Percentiles rank a stretch among this genome's conserved stretches.
phyloP scores from a whole-genome alignment of 2,797 vertebrate species.

The Decapterus maruadsi region DNA sequence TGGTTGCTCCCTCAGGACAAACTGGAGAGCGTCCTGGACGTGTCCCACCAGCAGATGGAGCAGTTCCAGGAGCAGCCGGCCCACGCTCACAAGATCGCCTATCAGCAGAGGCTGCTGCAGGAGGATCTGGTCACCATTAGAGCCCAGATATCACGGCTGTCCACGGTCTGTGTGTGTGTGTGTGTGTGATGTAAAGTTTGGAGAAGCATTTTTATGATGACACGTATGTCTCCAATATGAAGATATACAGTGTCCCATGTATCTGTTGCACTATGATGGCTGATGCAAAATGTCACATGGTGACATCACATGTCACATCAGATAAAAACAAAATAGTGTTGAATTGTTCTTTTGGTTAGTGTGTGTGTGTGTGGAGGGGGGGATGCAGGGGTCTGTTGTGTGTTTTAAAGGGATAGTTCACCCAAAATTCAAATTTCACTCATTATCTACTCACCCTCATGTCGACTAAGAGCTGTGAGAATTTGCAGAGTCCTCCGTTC shows the following conservation, averaged over 20 bases:
- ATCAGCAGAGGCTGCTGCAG: slow-evolving; percentile 95
- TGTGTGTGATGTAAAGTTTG: background rate
- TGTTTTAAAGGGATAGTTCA: too few species aligned
- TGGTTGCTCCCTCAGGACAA: slow-evolving; percentile 87
- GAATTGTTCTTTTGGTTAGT: background rate
- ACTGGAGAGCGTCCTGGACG: slow-evolving; percentile 92
- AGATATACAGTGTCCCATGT: background rate
- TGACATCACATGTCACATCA: too few species aligned
- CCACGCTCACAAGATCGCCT: slow-evolving; percentile 93
- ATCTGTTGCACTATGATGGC: background rate
- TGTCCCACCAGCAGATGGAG: slow-evolving; percentile 95
- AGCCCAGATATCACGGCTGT: slow-evolving; percentile 93
- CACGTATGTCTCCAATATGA: background rate
- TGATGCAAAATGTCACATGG: background rate
- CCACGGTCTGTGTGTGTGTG: too few species aligned
- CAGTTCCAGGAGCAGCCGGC: slow-evolving; percentile 92
- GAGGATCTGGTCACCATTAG: slow-evolving; percentile 96
- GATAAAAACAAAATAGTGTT: background rate
- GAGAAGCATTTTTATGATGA: background rate
- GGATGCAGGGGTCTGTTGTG: too few species aligned
- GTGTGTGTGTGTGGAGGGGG: too few species aligned
- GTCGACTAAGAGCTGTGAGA: too few species aligned
- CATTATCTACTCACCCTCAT: too few species aligned
- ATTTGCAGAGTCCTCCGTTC: too few species aligned
- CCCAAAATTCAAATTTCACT: too few species aligned